These are phyloP conservation scores for Synodontis membranacea DNA, from an alignment of 2,113 vertebrate species.

Conservation along the genomic window DNA sequence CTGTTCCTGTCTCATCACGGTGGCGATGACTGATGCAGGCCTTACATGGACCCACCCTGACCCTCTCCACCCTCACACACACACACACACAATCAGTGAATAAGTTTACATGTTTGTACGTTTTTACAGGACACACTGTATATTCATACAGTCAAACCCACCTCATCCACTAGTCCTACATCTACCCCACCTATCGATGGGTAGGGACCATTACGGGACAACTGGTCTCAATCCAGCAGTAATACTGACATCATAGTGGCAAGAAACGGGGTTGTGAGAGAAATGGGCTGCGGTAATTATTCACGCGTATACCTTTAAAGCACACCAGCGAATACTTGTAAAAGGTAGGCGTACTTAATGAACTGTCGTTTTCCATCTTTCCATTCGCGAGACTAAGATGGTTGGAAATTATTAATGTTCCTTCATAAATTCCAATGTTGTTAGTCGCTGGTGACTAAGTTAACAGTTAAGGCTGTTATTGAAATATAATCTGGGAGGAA, in stretches of 20 bases:
- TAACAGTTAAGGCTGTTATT: not conserved
- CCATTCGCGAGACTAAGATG: not conserved
- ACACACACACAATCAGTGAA: not conserved
- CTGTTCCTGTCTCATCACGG: conserved; percentile 75
- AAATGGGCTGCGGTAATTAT: not conserved
- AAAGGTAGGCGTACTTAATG: not conserved
- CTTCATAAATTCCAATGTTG: not conserved
- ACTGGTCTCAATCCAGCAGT: no score
- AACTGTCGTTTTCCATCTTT: not conserved
- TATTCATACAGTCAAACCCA: not conserved
- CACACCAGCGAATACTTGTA: not conserved
- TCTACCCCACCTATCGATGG: no score
- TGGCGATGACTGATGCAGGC: conserved; percentile 68
- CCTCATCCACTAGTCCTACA: not conserved
- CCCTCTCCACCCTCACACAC: conserved; percentile 44
- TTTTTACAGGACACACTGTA: conserved; percentile 4
- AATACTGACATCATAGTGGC: not conserved
- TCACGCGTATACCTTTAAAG: not conserved
- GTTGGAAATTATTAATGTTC: not conserved
- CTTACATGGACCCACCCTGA: conserved; percentile 68
- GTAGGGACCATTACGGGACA: not conserved
- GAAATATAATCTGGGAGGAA: not conserved
- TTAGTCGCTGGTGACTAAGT: not conserved
- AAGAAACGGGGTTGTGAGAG: not conserved
- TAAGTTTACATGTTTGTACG: not conserved